Evolutionary conservation across 2,888 invertebrate genomes (phyloP).

Genomic region (Heteromurus nitidus): DNA sequence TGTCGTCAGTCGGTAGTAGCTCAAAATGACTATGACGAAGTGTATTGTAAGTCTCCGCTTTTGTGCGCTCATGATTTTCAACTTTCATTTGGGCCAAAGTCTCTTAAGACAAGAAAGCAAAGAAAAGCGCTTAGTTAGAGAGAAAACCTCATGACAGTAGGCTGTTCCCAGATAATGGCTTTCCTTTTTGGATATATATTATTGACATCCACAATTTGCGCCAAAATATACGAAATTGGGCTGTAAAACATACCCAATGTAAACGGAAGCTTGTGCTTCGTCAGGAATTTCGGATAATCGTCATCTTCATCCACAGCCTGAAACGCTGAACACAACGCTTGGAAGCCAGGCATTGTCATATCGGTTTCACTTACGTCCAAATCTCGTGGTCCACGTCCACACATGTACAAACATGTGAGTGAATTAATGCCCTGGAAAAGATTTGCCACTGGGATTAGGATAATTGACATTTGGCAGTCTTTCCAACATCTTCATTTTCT

Average conservation of each 20-base stretch:
- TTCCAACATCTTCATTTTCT: neutral
- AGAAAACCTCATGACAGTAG: neutral
- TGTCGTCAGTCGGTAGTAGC: conserved; percentile 23
- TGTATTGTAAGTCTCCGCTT: conserved; percentile 26
- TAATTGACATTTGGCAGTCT: neutral
- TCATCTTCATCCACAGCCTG: conserved; percentile 71
- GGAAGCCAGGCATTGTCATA: conserved; percentile 68
- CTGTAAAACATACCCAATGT: conserved; percentile 64
- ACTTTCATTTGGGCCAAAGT: conserved; percentile 39
- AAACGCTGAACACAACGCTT: conserved; percentile 68
- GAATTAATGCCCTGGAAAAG: conserved; percentile 69
- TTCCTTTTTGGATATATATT: no score
- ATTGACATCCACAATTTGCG: neutral
- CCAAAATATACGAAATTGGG: neutral
- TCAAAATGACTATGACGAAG: conserved; percentile 54
- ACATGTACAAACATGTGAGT: conserved; percentile 69
- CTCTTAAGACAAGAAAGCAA: conserved; percentile 26
- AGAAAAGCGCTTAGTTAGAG: neutral
- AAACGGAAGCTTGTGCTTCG: conserved; percentile 66
- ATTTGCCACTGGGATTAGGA: neutral
- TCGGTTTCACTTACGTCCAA: conserved; percentile 70
- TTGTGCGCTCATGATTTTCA: conserved; percentile 53
- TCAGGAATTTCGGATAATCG: conserved; percentile 67
- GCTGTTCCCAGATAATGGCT: no score
- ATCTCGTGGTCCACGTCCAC: conserved; percentile 69